phyloP scores from a whole-genome alignment of 2,113 vertebrate species.

The Nanorana parkeri region DNA sequence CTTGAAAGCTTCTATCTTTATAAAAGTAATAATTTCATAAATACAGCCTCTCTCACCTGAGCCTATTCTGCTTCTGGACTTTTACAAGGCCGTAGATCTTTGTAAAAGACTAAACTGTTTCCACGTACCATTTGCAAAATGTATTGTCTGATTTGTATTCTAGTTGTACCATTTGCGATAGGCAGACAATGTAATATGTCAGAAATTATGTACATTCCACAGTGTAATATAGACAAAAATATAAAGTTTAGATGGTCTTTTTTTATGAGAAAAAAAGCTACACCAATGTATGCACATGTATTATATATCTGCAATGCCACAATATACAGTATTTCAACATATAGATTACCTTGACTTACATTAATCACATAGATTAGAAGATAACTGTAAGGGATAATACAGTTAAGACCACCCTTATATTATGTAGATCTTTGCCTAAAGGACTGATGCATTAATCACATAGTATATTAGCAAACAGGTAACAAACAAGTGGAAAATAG shows the following conservation, averaged over 20 bases:
- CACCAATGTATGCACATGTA: not conserved
- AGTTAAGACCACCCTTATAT: too few species aligned
- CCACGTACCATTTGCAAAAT: conserved; percentile 37
- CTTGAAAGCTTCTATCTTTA: conserved; percentile 26
- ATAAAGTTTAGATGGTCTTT: not conserved
- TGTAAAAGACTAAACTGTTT: conserved; percentile 41
- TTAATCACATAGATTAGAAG: too few species aligned
- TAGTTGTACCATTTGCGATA: conserved; percentile 12
- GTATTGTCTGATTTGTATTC: conserved; percentile 30
- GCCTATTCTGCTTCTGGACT: conserved; percentile 28
- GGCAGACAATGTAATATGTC: conserved; percentile 22
- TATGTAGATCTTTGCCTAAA: too few species aligned
- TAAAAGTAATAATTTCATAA: conserved; percentile 44
- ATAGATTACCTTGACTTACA: too few species aligned
- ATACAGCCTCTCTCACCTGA: conserved; percentile 30
- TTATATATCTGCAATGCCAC: not conserved
- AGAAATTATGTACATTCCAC: not conserved
- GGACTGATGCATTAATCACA: too few species aligned
- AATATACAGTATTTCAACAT: too few species aligned
- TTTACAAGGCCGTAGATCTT: conserved; percentile 28
- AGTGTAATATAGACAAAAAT: conserved; percentile 5
- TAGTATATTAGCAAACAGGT: too few species aligned
- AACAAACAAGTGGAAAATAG: too few species aligned
- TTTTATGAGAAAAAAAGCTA: not conserved
- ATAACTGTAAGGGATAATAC: too few species aligned